Percentiles rank a stretch among this genome's conserved stretches.
These are phyloP conservation scores for Aldrovandia affinis DNA, from an alignment of 2,797 vertebrate genomes.

Conservation along the genomic window DNA sequence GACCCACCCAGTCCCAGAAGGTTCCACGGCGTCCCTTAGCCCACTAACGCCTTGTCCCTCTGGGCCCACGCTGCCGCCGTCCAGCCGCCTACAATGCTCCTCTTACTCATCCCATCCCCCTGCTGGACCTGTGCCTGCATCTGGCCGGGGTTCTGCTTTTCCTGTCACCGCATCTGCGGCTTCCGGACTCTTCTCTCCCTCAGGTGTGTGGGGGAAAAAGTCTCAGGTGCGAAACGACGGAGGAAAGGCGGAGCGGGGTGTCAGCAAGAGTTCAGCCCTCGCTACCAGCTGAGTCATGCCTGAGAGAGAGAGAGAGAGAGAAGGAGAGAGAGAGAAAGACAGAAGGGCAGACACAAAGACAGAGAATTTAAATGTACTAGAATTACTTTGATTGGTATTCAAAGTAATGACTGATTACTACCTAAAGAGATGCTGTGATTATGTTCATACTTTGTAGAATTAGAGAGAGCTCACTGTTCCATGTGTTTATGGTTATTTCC, in stretches of 20 bases:
- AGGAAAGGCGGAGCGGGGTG: conserved; percentile 58
- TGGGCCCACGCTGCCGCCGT: background rate
- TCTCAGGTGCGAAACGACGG: background rate
- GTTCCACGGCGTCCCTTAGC: background rate
- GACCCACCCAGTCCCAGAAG: background rate
- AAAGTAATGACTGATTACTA: conserved; percentile 12
- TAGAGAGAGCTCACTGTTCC: background rate
- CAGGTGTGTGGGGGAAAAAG: background rate
- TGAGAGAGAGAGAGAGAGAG: background rate
- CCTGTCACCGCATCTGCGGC: background rate
- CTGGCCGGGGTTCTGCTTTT: background rate
- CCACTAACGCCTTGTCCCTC: background rate
- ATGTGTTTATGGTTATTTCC: background rate
- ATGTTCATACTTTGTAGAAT: background rate
- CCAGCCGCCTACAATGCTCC: background rate
- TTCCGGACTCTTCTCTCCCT: background rate
- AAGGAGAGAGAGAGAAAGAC: too few relatives aligned
- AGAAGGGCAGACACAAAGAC: conserved; percentile 12
- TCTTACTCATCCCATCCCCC: background rate
- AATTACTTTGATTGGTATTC: background rate
- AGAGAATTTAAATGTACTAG: background rate
- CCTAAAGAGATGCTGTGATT: background rate
- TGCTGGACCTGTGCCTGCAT: background rate
- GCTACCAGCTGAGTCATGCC: conserved; percentile 85
- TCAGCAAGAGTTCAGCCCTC: conserved; percentile 91